phyloP scores from a whole-genome alignment of 2,797 vertebrate species.

The Pangasius larnaudii region DNA sequence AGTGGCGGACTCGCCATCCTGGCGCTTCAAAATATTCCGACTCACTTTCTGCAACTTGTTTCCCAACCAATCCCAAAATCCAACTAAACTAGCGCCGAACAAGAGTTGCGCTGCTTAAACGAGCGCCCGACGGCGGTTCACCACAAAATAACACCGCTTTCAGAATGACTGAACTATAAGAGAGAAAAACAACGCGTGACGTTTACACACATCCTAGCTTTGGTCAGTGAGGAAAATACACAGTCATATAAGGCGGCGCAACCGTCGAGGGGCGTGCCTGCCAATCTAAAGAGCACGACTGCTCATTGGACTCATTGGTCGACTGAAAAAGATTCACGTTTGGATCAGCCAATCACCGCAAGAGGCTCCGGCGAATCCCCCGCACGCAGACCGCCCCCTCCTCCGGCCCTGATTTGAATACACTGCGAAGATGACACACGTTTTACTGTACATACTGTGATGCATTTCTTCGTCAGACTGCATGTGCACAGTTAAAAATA shows the following conservation, averaged over 20 bases:
- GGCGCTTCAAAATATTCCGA: constrained; percentile 46
- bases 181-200: constrained; percentile 97
- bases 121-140: constrained; percentile 66
- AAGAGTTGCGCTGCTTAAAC: constrained; percentile 67
- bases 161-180: constrained; percentile 82
- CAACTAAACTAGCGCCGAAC: constrained; percentile 62
- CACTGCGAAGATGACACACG: constrained; percentile 52
- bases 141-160: constrained; percentile 88
- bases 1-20: constrained; percentile 90
- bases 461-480: constrained; percentile 35
- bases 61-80: constrained; percentile 47
- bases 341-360: constrained; percentile 54
- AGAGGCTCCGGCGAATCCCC: constrained; percentile 21
- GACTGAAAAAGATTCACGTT: constrained; percentile 64
- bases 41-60: constrained; percentile 60
- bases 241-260: constrained; percentile 78
- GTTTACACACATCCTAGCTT: constrained; percentile 79
- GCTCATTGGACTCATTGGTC: constrained; percentile 82
- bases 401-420: constrained; percentile 77
- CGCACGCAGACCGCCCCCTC: constrained; percentile 64
- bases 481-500: constrained; percentile 16
- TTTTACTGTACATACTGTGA: constrained; percentile 43
- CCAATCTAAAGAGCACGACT: constrained; percentile 53
- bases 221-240: constrained; percentile 78
- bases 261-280: constrained; percentile 69